phyloP scores from a whole-genome alignment of 2,888 invertebrate species.

The Lutraria lutraria region DNA sequence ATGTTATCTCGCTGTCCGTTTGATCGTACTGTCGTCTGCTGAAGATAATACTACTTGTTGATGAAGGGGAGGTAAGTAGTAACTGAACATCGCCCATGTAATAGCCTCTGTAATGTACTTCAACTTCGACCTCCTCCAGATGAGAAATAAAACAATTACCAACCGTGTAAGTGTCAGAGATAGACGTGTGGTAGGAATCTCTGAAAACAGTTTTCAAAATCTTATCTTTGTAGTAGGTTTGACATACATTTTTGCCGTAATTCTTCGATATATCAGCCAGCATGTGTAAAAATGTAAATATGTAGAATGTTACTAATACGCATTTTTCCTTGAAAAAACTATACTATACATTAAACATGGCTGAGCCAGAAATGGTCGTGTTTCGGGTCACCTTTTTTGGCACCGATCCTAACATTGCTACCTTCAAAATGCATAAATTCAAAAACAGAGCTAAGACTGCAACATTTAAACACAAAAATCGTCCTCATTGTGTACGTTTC shows the following conservation, averaged over 20 bases:
- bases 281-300: neutral
- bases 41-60: slow-evolving; percentile 15
- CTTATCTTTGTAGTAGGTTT: too few species aligned
- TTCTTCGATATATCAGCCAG: neutral
- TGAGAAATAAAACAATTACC: slow-evolving; percentile 21
- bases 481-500: too few species aligned
- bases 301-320: neutral
- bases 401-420: too few species aligned
- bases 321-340: neutral
- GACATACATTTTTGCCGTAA: neutral
- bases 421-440: too few species aligned
- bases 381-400: too few species aligned
- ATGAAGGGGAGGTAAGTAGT: neutral
- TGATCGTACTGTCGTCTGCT: neutral
- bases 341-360: neutral
- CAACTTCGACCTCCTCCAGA: slow-evolving; percentile 24
- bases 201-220: slow-evolving; percentile 18
- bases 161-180: neutral
- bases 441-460: too few species aligned
- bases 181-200: neutral
- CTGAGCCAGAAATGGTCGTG: neutral
- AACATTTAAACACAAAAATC: too few species aligned
- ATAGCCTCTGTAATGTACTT: slow-evolving; percentile 10
- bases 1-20: neutral
- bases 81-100: slow-evolving; percentile 24